Evolutionary conservation across 2,888 invertebrate genomes (phyloP).

Genomic region (Pristionchus maxplancki): DNA sequence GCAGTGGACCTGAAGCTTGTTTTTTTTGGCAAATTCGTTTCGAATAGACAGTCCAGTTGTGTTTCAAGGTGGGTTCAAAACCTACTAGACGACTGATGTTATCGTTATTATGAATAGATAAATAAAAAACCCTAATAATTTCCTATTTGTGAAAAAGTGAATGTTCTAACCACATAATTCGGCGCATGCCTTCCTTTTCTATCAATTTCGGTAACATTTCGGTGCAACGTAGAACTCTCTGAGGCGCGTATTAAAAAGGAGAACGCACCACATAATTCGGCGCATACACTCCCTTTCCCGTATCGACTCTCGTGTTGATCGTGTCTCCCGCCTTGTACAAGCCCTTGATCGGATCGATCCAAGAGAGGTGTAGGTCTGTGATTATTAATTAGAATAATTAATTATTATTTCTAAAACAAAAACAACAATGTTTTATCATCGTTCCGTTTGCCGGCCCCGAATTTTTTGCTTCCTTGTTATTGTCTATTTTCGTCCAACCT

Average conservation of each 20-base stretch:
- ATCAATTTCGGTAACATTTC: too few species aligned
- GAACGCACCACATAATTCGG: slow-evolving; percentile 7
- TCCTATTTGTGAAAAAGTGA: too few species aligned
- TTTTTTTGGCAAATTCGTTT: too few species aligned
- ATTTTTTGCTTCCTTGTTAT: neutral
- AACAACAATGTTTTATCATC: too few species aligned
- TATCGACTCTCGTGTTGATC: neutral
- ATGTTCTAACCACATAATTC: too few species aligned
- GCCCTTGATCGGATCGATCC: slow-evolving; percentile 35
- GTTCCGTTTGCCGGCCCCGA: neutral
- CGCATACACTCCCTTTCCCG: neutral
- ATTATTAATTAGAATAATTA: neutral
- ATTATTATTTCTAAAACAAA: too few species aligned
- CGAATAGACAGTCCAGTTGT: neutral
- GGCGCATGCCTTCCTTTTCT: too few species aligned
- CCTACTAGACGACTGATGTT: neutral
- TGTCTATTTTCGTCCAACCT: neutral
- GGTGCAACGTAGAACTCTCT: too few species aligned
- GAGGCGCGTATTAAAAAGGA: too few species aligned
- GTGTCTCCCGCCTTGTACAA: slow-evolving; percentile 6
- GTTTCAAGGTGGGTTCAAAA: neutral
- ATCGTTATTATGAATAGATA: neutral
- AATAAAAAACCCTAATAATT: too few species aligned
- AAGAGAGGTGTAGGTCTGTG: neutral
- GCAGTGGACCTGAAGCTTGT: neutral